phyloP scores from a whole-genome alignment of 2,888 invertebrate species.

The Calliopum simillimum region DNA sequence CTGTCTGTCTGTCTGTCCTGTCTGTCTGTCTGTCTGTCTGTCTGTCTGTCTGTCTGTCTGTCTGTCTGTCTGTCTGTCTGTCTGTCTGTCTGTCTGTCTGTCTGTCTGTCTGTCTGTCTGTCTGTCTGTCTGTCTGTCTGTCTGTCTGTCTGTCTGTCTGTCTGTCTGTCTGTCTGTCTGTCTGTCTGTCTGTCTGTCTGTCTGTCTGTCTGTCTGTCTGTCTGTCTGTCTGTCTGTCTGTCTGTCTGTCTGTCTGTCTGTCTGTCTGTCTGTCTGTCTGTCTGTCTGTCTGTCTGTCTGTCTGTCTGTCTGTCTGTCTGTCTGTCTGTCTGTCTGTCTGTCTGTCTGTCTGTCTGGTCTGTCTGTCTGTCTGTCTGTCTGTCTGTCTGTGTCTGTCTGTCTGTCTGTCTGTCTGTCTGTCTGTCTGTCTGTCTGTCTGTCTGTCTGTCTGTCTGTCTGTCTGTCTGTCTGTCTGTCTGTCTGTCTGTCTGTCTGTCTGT shows the following conservation, averaged over 20 bases:
- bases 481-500: background rate
- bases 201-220: background rate
- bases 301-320: slow-evolving; percentile 3
- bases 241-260: slow-evolving; percentile 3
- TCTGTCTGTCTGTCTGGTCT: background rate
- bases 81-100: slow-evolving; percentile 3
- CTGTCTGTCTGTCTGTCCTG: slow-evolving; percentile 3
- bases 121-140: slow-evolving; percentile 3
- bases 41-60: slow-evolving; percentile 3
- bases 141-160: slow-evolving; percentile 3
- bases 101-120: slow-evolving; percentile 3
- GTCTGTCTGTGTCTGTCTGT: background rate
- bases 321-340: background rate
- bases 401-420: background rate
- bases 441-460: background rate
- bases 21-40: too few species aligned
- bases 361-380: slow-evolving; percentile 1
- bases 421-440: background rate
- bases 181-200: background rate
- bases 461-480: background rate
- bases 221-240: background rate
- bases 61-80: slow-evolving; percentile 3
- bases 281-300: slow-evolving; percentile 1
- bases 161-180: background rate
- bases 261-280: slow-evolving; percentile 3